These are phyloP conservation scores for Osmoderma eremita DNA, from an alignment of 2,888 invertebrate species.

Conservation along the genomic window DNA sequence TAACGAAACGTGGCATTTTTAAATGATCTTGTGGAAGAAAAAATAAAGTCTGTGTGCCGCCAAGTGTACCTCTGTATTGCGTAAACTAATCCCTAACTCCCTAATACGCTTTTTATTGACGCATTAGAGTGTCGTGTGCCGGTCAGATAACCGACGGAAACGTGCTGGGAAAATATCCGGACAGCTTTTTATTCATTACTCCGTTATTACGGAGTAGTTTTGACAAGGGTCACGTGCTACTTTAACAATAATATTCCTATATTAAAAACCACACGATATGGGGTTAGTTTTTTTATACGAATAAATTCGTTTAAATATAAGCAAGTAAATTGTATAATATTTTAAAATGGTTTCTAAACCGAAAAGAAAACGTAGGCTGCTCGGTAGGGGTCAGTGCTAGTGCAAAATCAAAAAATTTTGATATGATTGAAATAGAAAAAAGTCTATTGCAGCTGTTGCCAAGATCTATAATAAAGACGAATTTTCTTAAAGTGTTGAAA, in stretches of 20 bases:
- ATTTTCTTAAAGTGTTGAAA: no score
- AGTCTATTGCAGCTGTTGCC: no score
- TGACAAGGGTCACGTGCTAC: slow-evolving; percentile 16
- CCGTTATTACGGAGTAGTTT: slow-evolving; percentile 32
- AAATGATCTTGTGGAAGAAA: no score
- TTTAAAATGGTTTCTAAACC: background rate
- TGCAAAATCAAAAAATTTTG: no score
- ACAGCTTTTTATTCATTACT: slow-evolving; percentile 45
- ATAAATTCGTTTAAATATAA: no score
- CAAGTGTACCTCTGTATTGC: slow-evolving; percentile 8
- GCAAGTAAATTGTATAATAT: no score
- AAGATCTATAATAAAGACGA: no score
- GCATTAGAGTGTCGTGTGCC: slow-evolving; percentile 42
- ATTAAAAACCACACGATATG: background rate
- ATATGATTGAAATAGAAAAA: no score
- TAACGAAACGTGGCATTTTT: no score
- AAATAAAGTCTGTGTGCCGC: background rate
- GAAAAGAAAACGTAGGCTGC: no score
- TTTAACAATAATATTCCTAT: background rate
- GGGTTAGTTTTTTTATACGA: background rate
- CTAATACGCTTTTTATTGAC: slow-evolving; percentile 43
- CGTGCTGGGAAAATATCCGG: slow-evolving; percentile 47
- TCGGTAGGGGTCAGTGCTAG: no score
- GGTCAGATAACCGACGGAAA: slow-evolving; percentile 35
- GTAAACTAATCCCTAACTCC: background rate